Conservation (phyloP, 2,888 invertebrate species). For the Eilema caniola region DNA sequence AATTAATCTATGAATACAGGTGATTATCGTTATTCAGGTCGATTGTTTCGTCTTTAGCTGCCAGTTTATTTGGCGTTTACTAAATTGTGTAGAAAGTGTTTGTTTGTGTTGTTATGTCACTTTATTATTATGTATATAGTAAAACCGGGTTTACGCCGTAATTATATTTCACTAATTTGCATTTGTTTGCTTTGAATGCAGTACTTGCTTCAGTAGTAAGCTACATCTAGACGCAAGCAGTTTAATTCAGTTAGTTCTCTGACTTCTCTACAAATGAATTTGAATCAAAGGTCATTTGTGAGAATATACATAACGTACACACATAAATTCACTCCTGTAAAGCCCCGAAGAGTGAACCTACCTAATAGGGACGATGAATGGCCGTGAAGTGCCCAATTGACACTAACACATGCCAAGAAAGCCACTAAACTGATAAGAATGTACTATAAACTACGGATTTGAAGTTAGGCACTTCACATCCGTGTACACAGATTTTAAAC, state of each 20-base stretch:
- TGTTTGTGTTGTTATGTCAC: constrained; percentile 23
- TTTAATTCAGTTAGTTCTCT: neutral
- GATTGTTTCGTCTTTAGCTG: constrained; percentile 17
- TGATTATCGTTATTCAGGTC: constrained; percentile 20
- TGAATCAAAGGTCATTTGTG: neutral
- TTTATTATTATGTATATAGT: constrained; percentile 17
- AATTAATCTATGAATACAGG: constrained; percentile 21
- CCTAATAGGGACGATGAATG: no score
- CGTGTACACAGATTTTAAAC: no score
- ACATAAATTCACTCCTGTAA: no score
- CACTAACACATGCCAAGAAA: no score
- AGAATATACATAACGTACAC: no score
- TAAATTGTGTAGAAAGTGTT: constrained; percentile 30
- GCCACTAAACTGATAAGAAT: no score
- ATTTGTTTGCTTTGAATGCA: neutral
- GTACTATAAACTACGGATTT: no score
- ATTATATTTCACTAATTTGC: constrained; percentile 3
- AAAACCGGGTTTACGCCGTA: constrained; percentile 19
- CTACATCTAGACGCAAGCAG: neutral
- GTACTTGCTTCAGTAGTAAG: neutral
- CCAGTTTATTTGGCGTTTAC: constrained; percentile 10
- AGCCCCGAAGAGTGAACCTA: no score
- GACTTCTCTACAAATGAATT: neutral
- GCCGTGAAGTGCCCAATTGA: no score
- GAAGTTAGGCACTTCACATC: no score